phyloP scores from a whole-genome alignment of 2,113 vertebrate species.

The Turnix velox region DNA sequence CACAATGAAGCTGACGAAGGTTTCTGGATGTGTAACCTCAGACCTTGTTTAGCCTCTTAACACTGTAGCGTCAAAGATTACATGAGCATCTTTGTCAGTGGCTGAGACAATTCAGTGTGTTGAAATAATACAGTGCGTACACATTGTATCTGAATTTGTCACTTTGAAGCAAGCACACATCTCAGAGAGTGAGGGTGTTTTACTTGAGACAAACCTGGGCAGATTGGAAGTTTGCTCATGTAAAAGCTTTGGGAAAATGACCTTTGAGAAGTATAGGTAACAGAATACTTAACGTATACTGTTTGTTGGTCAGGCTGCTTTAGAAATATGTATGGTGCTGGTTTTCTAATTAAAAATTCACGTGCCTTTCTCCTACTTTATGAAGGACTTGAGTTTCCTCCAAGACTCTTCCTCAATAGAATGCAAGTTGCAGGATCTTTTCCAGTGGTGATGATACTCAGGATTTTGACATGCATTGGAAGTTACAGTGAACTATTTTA shows the following conservation, averaged over 20 bases:
- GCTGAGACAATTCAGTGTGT: neutral
- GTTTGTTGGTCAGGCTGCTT: neutral
- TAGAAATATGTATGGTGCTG: neutral
- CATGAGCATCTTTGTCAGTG: neutral
- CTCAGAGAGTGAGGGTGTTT: accelerated
- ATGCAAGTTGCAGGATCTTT: neutral
- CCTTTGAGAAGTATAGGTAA: neutral
- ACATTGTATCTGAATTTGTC: neutral
- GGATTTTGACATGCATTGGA: neutral
- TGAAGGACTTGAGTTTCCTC: neutral
- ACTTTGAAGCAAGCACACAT: neutral
- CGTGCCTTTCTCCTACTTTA: neutral
- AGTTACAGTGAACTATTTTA: neutral
- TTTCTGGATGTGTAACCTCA: neutral
- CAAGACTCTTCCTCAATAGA: neutral
- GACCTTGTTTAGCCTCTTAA: neutral
- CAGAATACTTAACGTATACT: neutral
- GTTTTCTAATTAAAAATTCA: neutral
- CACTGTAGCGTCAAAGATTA: neutral
- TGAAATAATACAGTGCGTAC: accelerated
- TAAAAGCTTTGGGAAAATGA: neutral
- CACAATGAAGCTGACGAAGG: neutral
- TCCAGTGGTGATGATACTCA: neutral
- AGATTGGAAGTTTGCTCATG: neutral
- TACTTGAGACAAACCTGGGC: neutral